These are phyloP conservation scores for Borostomias antarcticus DNA, from an alignment of 2,797 vertebrate genomes.

Conservation along the genomic window DNA sequence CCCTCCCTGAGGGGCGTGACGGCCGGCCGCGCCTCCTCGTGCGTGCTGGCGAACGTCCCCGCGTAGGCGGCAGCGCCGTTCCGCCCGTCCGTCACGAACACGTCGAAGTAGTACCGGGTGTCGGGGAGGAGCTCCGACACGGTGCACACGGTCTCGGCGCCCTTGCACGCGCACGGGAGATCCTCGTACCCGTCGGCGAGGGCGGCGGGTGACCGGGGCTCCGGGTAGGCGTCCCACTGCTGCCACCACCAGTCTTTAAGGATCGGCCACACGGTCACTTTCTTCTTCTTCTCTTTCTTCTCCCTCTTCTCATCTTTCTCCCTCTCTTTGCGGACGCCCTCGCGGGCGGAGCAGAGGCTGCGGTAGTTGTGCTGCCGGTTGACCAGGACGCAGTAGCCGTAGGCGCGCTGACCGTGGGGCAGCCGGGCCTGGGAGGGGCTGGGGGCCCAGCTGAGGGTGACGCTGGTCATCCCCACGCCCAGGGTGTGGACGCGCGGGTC, in stretches of 20 bases:
- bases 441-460: constrained; percentile 85
- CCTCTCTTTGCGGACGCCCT: constrained; percentile 61
- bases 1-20: constrained; percentile 79
- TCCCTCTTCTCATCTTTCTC: constrained; percentile 44
- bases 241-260: constrained; percentile 78
- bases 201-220: constrained; percentile 37
- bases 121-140: constrained; percentile 82
- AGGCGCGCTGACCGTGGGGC: constrained; percentile 58
- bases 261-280: constrained; percentile 65
- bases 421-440: constrained; percentile 75
- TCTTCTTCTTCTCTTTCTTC: constrained; percentile 54
- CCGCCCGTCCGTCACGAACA: constrained; percentile 83
- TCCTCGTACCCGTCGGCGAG: constrained; percentile 46
- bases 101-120: constrained; percentile 87
- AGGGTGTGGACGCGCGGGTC: constrained; percentile 82
- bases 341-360: constrained; percentile 82
- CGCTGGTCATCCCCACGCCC: constrained; percentile 83
- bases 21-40: constrained; percentile 78
- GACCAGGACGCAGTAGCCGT: constrained; percentile 85
- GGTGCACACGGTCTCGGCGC: constrained; percentile 82
- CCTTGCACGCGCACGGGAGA: constrained; percentile 80
- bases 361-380: constrained; percentile 84
- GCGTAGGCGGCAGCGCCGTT: constrained; percentile 82
- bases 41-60: constrained; percentile 81
- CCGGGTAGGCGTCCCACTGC: constrained; percentile 66